phyloP scores from a whole-genome alignment of 2,113 vertebrate genomes.

The Zapus hudsonius region DNA sequence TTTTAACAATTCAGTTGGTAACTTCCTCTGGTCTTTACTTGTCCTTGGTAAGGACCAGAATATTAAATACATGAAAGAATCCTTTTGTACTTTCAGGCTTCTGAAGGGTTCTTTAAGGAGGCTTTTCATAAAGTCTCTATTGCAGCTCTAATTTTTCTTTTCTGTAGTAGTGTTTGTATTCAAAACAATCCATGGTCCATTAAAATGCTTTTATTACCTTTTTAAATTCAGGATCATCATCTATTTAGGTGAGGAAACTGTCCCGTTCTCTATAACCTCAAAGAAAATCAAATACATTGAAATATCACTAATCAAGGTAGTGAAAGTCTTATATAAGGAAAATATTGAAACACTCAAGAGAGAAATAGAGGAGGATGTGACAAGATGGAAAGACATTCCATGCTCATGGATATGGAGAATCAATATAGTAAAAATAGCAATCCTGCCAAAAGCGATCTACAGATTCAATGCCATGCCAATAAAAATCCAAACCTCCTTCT shows the following conservation, averaged over 20 bases:
- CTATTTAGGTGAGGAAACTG: neutral
- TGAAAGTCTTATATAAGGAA: too few species aligned
- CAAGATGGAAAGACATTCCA: too few species aligned
- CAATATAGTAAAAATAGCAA: too few species aligned
- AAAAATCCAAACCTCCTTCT: too few species aligned
- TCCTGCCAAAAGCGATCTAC: too few species aligned
- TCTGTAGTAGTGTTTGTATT: neutral
- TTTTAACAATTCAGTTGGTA: conserved; percentile 63
- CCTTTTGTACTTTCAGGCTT: neutral
- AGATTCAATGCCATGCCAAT: too few species aligned
- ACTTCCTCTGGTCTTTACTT: conserved; percentile 62
- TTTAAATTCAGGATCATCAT: neutral
- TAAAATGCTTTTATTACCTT: neutral
- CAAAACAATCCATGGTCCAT: neutral
- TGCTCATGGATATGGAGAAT: too few species aligned
- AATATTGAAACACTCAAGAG: too few species aligned
- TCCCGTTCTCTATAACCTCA: too few species aligned
- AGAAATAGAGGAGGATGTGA: too few species aligned
- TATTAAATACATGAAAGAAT: conserved; percentile 51
- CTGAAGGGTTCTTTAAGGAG: conserved; percentile 44
- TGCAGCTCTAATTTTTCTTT: neutral
- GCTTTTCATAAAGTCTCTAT: neutral
- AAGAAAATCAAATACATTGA: too few species aligned
- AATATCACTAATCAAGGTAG: too few species aligned
- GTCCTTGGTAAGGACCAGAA: conserved; percentile 63